phyloP scores from a whole-genome alignment of 1,140 invertebrate species.

The Atta cephalotes region DNA sequence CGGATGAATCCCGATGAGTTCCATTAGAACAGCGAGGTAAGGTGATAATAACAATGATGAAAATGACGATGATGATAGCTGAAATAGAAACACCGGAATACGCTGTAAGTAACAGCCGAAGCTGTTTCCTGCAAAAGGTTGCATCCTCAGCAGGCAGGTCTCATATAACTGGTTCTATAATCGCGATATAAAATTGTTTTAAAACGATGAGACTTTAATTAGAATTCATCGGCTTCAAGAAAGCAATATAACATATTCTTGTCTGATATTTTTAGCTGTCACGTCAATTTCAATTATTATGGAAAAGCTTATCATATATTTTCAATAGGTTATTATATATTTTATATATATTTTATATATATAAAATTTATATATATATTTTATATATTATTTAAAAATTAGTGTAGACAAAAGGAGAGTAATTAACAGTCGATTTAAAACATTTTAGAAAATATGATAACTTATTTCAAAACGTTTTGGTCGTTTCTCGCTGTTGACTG shows the following conservation, averaged over 20 bases:
- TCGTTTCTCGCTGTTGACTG: background rate
- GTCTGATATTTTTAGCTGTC: background rate
- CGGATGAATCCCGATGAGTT: slow-evolving; percentile 50
- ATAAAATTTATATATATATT: too few relatives aligned
- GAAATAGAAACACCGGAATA: slow-evolving; percentile 29
- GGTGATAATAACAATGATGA: slow-evolving; percentile 46
- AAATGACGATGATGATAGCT: slow-evolving; percentile 33
- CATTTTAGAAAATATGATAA: background rate
- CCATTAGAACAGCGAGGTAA: background rate
- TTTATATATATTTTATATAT: too few relatives aligned
- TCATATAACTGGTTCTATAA: slow-evolving; percentile 60
- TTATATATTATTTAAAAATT: background rate
- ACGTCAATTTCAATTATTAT: background rate
- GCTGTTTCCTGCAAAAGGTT: slow-evolving; percentile 39
- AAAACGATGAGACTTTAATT: slow-evolving; percentile 58
- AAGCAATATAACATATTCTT: background rate
- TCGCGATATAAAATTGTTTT: slow-evolving; percentile 49
- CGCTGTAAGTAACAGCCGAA: slow-evolving; percentile 19
- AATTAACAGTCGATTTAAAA: background rate
- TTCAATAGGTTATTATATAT: too few relatives aligned
- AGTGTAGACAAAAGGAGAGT: background rate
- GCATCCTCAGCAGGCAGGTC: slow-evolving; percentile 9
- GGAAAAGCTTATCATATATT: background rate
- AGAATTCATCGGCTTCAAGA: slow-evolving; percentile 12
- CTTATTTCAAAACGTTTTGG: background rate